Percentiles rank a stretch among this genome's conserved stretches.
phyloP scores from a whole-genome alignment of 2,797 vertebrate genomes.

The Melanotaenia trifasciata region DNA sequence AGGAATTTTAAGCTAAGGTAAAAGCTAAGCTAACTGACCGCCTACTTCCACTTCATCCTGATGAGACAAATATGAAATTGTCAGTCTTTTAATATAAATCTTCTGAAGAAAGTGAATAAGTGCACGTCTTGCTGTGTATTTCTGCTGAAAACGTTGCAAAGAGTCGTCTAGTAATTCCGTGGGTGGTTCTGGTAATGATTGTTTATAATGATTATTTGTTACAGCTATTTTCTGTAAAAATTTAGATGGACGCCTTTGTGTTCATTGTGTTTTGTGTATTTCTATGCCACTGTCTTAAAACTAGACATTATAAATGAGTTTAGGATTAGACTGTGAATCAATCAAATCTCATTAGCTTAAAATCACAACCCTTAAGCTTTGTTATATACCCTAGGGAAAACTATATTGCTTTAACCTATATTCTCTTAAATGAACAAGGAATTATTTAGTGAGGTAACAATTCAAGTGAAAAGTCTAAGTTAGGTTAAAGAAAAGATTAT shows the following conservation, averaged over 20 bases:
- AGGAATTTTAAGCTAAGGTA: no score
- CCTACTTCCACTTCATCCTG: no score
- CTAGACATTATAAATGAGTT: not conserved
- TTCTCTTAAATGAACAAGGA: not conserved
- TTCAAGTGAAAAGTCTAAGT: not conserved
- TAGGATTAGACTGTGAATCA: not conserved
- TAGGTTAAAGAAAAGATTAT: no score
- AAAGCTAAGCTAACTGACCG: no score
- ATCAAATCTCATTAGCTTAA: not conserved
- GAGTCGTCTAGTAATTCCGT: not conserved
- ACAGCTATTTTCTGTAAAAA: not conserved
- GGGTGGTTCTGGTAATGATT: not conserved
- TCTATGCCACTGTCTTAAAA: not conserved
- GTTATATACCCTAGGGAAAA: not conserved
- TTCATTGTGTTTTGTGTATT: not conserved
- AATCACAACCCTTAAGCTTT: not conserved
- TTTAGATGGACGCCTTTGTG: not conserved
- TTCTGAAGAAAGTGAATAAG: no score
- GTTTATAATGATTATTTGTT: not conserved
- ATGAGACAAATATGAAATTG: no score
- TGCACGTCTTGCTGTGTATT: no score
- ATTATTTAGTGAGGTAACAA: not conserved
- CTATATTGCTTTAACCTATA: not conserved
- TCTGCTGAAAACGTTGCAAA: no score
- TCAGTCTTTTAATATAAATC: no score